Evolutionary conservation across 2,888 invertebrate species (phyloP), one percentile per base, ranked within the genome.

Genomic region (Cryptophagus acutangulus): DNA sequence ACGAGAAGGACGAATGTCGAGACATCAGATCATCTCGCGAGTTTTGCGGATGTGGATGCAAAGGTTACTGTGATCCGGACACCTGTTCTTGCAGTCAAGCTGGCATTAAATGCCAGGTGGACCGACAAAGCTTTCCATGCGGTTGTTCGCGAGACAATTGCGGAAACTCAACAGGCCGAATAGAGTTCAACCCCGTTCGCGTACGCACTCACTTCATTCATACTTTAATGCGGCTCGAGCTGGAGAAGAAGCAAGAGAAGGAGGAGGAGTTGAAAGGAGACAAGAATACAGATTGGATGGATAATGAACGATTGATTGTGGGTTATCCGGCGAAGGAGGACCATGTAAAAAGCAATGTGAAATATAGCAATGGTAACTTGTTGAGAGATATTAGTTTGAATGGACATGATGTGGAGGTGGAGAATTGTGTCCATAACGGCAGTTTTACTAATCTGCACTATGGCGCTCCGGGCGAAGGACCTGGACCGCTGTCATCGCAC

Each of bases 41-140:
- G 66, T 87, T 89, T 58, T 94, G 94, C 68, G 94, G 94, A 28
- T 94, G 94, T 67, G 83, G 85, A 33, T 94, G 94, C 65, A 87
- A 91, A 68, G 88, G 87, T 36, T 84, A 85, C 62, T 97, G 97
- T 72, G 91, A 93, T 73, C 96, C 96, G 1, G 93, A 93, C 59
- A 91, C 84, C 14, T 97, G 97, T 69, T 84, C 88, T 10, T 97
- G 97, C 72, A 90, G 92, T 66, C 81, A 87, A 63, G 89, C 89
- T 30, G 94, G 93, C 46, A 96, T 97, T 52, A 93, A 95, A 74
- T 97, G 96, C 68, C 95, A 95, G 77, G 95, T 97, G 38, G 96
- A 97, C 70, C 79, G 96, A 45, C 76, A 90, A 45, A 92, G 90
- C 63, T 97, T 96, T 65, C 97, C 97, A 0, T 97, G 97, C 68